Conservation (phyloP, 1,140 invertebrate genomes). For the Trachelipus rathkii region DNA sequence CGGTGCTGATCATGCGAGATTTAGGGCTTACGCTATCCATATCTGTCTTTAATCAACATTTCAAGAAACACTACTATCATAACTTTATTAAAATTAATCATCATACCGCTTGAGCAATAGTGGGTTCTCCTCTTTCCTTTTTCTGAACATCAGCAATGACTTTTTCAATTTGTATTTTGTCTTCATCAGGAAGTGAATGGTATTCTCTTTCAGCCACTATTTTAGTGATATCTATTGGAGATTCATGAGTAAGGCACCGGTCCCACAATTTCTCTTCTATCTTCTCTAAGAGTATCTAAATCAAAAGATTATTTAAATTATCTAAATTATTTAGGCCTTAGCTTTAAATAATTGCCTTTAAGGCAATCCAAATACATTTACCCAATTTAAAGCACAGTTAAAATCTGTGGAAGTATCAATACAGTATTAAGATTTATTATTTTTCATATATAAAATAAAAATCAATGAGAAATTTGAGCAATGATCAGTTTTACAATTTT, state of each 20-base stretch:
- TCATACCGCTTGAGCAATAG: neutral
- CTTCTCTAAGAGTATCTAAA: conserved; percentile 2
- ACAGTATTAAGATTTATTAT: too few relatives aligned
- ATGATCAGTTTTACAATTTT: too few relatives aligned
- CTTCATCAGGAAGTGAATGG: neutral
- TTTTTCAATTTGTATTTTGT: neutral
- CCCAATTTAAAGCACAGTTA: neutral
- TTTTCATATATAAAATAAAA: too few relatives aligned
- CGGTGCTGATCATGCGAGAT: too few relatives aligned
- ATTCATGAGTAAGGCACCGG: neutral
- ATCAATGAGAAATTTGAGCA: too few relatives aligned
- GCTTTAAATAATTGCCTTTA: too few relatives aligned
- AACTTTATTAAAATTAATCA: neutral
- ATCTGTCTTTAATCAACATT: too few relatives aligned
- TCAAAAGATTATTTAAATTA: neutral
- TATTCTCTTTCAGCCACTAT: neutral
- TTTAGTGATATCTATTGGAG: neutral
- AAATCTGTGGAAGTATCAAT: neutral
- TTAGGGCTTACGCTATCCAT: too few relatives aligned
- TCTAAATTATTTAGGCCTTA: too few relatives aligned
- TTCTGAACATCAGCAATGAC: neutral
- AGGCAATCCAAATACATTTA: too few relatives aligned
- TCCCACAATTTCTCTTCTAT: neutral
- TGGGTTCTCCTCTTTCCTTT: neutral
- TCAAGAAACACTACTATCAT: too few relatives aligned